These are phyloP conservation scores for Exocentrus adspersus DNA, from an alignment of 2,888 invertebrate species.

Conservation along the genomic window DNA sequence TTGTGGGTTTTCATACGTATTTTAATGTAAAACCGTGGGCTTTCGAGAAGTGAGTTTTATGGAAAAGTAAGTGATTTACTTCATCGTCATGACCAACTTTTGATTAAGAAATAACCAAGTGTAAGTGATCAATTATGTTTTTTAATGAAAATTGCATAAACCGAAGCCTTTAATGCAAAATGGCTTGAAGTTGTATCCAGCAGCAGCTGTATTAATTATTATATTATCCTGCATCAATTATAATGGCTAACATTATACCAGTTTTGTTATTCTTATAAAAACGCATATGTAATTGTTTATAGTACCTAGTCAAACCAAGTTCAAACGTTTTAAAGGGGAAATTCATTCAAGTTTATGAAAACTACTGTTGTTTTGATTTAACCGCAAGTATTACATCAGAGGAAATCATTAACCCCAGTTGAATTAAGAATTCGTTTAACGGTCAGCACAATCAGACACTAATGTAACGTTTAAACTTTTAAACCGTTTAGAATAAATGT, in stretches of 20 bases:
- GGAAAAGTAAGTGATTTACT: conserved; percentile 12
- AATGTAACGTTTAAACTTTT: too few relatives aligned
- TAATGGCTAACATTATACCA: too few relatives aligned
- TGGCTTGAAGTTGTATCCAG: not conserved
- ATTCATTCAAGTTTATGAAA: not conserved
- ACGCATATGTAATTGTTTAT: too few relatives aligned
- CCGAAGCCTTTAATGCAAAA: not conserved
- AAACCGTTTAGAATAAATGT: too few relatives aligned
- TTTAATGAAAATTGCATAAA: not conserved
- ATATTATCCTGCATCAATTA: not conserved
- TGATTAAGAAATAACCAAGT: conserved; percentile 4
- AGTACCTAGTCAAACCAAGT: too few relatives aligned
- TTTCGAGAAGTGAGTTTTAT: conserved; percentile 8
- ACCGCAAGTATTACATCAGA: conserved; percentile 20
- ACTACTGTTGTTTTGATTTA: conserved; percentile 19
- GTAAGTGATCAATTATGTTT: too few relatives aligned
- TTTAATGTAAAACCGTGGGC: conserved; percentile 16
- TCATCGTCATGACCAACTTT: conserved; percentile 13
- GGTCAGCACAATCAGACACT: too few relatives aligned
- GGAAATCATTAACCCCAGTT: conserved; percentile 15
- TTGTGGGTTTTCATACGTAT: conserved; percentile 35
- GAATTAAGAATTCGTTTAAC: too few relatives aligned
- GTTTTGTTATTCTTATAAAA: too few relatives aligned
- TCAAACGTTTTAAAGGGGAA: not conserved
- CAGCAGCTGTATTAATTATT: not conserved